Evolutionary conservation across 2,113 vertebrate genomes (phyloP).

Genomic region (Cricetomys ansorgei): DNA sequence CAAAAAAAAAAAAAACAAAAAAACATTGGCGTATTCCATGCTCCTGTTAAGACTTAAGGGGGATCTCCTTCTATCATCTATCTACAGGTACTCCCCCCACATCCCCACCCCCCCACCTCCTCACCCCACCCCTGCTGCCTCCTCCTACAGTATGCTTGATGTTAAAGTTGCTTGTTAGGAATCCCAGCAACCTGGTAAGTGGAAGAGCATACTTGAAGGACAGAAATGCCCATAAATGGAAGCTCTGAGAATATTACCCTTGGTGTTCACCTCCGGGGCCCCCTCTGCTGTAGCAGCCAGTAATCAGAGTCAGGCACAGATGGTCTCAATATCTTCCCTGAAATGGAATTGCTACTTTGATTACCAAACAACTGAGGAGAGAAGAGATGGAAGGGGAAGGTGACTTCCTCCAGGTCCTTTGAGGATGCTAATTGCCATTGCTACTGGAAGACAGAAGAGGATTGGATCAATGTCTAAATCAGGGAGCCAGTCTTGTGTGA

Average conservation of each 20-base stretch:
- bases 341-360: slow-evolving; percentile 12
- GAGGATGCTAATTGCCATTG: not conserved
- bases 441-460: not conserved
- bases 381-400: slow-evolving; percentile 26
- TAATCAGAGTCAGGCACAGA: not conserved
- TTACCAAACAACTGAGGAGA: slow-evolving; percentile 40
- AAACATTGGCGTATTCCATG: not conserved
- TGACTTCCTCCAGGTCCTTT: not conserved
- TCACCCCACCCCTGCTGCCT: too few relatives aligned
- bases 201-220: not conserved
- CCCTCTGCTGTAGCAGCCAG: not conserved
- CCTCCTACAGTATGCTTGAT: not conserved
- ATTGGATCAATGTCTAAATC: not conserved
- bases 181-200: not conserved
- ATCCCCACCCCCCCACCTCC: too few relatives aligned
- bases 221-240: not conserved
- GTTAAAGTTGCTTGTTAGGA: not conserved
- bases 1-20: too few relatives aligned
- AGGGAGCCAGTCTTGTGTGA: not conserved
- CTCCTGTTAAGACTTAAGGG: not conserved
- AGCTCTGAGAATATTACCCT: not conserved
- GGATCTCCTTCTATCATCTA: not conserved
- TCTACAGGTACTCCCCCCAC: not conserved
- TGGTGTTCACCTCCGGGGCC: not conserved
- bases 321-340: not conserved